A percentile compares a stretch with the other conserved stretches of the same genome.
These are phyloP conservation scores for Galagoides demidoff DNA, from an alignment of 2,797 vertebrate species.

Conservation along the genomic window DNA sequence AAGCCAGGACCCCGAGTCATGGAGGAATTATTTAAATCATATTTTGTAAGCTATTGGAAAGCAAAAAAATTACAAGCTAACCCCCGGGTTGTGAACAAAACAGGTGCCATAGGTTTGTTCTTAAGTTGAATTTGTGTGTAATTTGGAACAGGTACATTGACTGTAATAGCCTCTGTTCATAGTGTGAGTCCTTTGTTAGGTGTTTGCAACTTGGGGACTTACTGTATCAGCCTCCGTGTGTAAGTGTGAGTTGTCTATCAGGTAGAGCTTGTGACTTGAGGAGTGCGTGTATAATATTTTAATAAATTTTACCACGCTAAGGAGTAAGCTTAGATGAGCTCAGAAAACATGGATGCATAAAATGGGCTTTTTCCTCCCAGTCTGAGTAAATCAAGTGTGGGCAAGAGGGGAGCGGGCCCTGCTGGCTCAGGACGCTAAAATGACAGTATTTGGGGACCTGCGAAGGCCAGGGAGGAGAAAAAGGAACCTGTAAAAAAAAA, in stretches of 20 bases:
- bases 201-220: no score
- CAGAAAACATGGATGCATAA: neutral
- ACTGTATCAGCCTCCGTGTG: no score
- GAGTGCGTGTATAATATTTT: neutral
- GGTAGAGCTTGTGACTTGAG: no score
- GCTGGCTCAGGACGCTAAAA: no score
- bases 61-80: neutral
- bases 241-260: no score
- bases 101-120: no score
- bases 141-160: no score
- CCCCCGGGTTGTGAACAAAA: no score
- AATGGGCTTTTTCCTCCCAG: neutral
- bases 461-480: neutral
- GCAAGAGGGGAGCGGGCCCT: accelerated
- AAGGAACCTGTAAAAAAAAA: accelerated
- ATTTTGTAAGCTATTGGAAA: neutral
- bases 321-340: neutral
- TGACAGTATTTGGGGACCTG: accelerated
- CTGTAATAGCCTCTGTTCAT: no score
- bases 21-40: neutral
- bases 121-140: no score
- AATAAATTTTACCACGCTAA: neutral
- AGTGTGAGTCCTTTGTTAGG: no score
- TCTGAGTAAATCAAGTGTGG: neutral
- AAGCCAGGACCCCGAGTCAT: neutral